A percentile compares a stretch with the other conserved stretches of the same genome.
Evolutionary conservation across 2,888 invertebrate genomes (phyloP).

Genomic region (Acanthosepion pharaonis): DNA sequence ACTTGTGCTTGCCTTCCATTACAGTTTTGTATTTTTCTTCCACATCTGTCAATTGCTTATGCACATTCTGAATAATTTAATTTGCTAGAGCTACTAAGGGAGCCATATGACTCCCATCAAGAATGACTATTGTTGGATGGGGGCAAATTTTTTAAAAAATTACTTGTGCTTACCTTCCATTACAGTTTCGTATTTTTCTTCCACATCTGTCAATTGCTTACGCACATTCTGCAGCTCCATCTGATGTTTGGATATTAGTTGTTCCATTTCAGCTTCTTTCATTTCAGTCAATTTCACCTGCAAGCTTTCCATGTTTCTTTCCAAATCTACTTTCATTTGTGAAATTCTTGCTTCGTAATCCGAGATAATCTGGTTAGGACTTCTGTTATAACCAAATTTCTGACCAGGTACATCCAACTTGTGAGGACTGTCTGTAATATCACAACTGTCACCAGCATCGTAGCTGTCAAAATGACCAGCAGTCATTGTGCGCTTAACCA

Average conservation of each 20-base stretch:
- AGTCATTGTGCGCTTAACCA: conserved; percentile 35
- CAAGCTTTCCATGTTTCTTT: conserved; percentile 49
- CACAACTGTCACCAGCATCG: not conserved
- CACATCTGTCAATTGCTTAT: conserved; percentile 57
- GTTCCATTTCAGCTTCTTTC: conserved; percentile 48
- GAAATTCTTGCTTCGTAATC: conserved; percentile 50
- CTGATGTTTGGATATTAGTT: conserved; percentile 48
- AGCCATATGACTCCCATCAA: too few relatives aligned
- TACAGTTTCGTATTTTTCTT: conserved; percentile 64
- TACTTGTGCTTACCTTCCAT: conserved; percentile 60
- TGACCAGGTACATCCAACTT: not conserved
- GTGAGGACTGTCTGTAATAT: not conserved
- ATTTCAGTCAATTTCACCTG: conserved; percentile 48
- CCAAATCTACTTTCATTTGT: conserved; percentile 51
- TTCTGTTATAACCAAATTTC: not conserved
- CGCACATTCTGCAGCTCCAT: conserved; percentile 56
- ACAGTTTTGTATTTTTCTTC: conserved; percentile 65
- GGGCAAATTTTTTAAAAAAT: not conserved
- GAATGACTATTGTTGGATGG: too few relatives aligned
- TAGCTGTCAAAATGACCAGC: conserved; percentile 16
- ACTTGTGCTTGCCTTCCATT: conserved; percentile 60
- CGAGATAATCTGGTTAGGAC: not conserved
- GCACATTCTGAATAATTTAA: conserved; percentile 54
- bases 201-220: conserved; percentile 58
- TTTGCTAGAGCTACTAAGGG: too few relatives aligned